A percentile compares a stretch with the other conserved stretches of the same genome.
Evolutionary conservation across 2,888 invertebrate genomes (phyloP).

Genomic region (Hypolimnas misippus): DNA sequence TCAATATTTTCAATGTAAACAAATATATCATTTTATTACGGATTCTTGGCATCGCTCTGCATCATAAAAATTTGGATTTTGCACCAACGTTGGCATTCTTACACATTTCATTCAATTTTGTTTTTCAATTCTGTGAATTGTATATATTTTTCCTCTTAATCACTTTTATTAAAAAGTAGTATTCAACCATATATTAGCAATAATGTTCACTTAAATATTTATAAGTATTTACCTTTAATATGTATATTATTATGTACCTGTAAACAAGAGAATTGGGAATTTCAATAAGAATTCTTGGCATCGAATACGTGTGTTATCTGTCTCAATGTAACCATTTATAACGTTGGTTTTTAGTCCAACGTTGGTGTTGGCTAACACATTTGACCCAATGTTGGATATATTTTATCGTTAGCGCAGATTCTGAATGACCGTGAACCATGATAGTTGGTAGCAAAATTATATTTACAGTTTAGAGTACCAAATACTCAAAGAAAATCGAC

Average conservation of each 20-base stretch:
- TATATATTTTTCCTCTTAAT: too few species aligned
- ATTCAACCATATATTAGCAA: too few species aligned
- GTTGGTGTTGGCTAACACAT: background rate
- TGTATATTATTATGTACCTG: background rate
- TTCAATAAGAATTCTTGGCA: too few species aligned
- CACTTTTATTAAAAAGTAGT: too few species aligned
- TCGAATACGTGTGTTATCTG: background rate
- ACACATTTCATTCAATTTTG: background rate
- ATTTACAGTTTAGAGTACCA: too few species aligned
- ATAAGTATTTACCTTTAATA: too few species aligned
- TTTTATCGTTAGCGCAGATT: background rate
- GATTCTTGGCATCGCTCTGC: background rate
- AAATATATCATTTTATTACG: background rate
- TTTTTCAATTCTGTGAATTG: background rate
- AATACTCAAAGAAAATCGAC: too few species aligned
- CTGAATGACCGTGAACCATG: slow-evolving; percentile 3
- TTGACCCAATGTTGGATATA: background rate
- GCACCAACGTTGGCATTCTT: background rate
- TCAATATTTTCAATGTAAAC: background rate
- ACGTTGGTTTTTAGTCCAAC: background rate
- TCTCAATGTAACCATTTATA: background rate
- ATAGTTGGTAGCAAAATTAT: too few species aligned
- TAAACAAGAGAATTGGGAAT: background rate
- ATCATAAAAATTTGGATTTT: background rate
- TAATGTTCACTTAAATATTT: too few species aligned